These are phyloP conservation scores for Heteractis magnifica DNA, from an alignment of 92 coral and sea anemone genomes.

Conservation along the genomic window DNA sequence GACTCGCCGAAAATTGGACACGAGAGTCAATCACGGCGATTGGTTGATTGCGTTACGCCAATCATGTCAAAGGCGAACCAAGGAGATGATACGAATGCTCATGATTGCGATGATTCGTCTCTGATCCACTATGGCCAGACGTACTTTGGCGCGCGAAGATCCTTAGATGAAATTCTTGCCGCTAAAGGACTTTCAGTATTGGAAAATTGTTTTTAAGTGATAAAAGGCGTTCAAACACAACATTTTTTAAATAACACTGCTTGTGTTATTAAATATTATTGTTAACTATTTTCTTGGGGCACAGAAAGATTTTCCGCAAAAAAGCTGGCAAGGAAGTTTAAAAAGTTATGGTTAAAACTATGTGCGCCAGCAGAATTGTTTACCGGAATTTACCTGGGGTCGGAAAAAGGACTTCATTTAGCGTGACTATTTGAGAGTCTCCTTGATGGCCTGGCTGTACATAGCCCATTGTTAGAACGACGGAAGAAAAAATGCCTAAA, in stretches of 20 bases:
- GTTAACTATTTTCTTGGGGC: background rate
- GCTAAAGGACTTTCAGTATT: conserved; percentile 35
- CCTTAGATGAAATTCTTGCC: conserved; percentile 47
- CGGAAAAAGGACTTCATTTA: too few relatives aligned
- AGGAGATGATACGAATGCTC: background rate
- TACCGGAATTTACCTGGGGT: too few relatives aligned
- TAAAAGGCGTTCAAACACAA: background rate
- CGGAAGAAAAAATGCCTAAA: too few relatives aligned
- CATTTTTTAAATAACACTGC: background rate
- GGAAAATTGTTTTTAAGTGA: background rate
- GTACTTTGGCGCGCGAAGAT: conserved; percentile 15
- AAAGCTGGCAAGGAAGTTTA: too few relatives aligned
- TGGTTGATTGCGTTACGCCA: conserved; percentile 19
- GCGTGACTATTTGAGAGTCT: too few relatives aligned
- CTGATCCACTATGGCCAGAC: conserved; percentile 1
- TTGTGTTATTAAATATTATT: background rate
- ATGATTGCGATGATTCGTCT: background rate
- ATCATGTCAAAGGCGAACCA: background rate
- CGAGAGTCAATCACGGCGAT: background rate
- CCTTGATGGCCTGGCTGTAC: too few relatives aligned
- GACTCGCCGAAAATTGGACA: background rate
- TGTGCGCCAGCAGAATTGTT: too few relatives aligned
- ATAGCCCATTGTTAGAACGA: too few relatives aligned
- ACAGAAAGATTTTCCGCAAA: background rate
- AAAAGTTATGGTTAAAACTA: too few relatives aligned